Base-by-base conservation (phyloP, 2,888 invertebrate genomes). In the Hedya salicella region DNA sequence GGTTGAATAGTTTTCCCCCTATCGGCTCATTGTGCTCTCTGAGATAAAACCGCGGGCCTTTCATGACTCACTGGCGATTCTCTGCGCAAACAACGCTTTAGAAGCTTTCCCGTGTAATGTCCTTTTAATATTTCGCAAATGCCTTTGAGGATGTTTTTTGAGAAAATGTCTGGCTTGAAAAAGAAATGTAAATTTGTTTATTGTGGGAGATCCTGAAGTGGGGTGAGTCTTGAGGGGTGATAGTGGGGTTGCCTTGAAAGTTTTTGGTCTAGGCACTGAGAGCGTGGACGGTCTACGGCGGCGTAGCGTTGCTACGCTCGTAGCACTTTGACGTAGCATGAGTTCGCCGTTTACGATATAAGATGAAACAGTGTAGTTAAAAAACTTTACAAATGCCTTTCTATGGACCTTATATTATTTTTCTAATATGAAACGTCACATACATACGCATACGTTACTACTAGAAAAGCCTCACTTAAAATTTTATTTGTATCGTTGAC, bases 1-100 rank as follows among this genome's bases (percentile, higher is more conserved):
- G 71, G 65, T 68, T 87, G 85, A 85, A 85, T 88, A 87, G 87
- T 88, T 86, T 79, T 81, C 72, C 66, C 70, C 74, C 74, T 78
- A 81, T 78, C 76, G 78, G 73, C 63, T 70, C 71, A 75, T 78
- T 77, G 76, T 80, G 48, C 65, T 70, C 71, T 65, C 70, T 70
- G 68, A 77, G 79, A 81, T 80, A 78, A 79, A 77, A 74, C 64
- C 71, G 56, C 60, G 64, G 54, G 66, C 63, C 72, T 75, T 78
- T 75, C 73, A 72, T 68, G 71, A 16, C 53, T 64, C 70, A 68
- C 70, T 61, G 67, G 71, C 72, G 71, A 75, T 77, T 78, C 74
- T 73, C 75, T 73, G 71, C 59, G 73, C 73, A 78, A 79, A 79
- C 77, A 77, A 70, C 70, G 71, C 67, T 83, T 80, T 80, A 79